A percentile compares a stretch with the other conserved stretches of the same genome.
phyloP scores from a whole-genome alignment of 2,113 vertebrate genomes.

The Zootoca vivipara region DNA sequence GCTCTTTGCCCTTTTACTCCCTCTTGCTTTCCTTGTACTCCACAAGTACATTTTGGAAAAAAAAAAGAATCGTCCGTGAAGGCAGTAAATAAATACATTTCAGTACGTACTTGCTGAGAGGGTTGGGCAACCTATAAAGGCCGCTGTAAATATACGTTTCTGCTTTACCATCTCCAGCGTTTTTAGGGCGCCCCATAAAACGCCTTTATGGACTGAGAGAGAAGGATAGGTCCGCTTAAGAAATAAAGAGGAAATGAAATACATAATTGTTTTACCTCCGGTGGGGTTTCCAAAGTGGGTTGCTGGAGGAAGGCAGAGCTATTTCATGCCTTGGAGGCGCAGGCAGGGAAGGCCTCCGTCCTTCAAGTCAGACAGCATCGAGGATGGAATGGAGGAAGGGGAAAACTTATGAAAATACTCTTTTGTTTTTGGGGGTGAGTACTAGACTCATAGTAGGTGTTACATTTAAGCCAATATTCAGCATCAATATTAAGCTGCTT shows the following conservation, averaged over 20 bases:
- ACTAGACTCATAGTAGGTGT: background rate
- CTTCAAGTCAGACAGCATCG: background rate
- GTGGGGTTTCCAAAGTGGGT: background rate
- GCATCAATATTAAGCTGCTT: too few species aligned
- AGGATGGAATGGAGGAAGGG: background rate
- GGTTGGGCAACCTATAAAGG: background rate
- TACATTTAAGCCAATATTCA: background rate
- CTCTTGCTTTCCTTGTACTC: background rate
- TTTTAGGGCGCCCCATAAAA: conserved; percentile 17
- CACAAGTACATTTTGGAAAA: background rate
- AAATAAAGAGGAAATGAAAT: conserved; percentile 18
- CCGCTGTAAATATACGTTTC: conserved; percentile 15
- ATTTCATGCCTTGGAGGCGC: background rate
- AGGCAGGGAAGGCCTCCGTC: background rate
- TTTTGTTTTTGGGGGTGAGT: background rate
- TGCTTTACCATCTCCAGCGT: background rate
- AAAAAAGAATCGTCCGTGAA: background rate
- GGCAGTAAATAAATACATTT: conserved; percentile 12
- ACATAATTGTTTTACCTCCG: conserved; percentile 7
- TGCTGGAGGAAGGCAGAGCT: background rate
- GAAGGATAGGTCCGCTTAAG: background rate
- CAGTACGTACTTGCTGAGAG: background rate
- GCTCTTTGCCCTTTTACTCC: background rate
- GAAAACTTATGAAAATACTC: background rate
- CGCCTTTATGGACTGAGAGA: conserved; percentile 14